Percentiles rank a stretch among this genome's conserved stretches.
Conservation (phyloP, 1,140 invertebrate genomes). For the Uloborus diversus region DNA sequence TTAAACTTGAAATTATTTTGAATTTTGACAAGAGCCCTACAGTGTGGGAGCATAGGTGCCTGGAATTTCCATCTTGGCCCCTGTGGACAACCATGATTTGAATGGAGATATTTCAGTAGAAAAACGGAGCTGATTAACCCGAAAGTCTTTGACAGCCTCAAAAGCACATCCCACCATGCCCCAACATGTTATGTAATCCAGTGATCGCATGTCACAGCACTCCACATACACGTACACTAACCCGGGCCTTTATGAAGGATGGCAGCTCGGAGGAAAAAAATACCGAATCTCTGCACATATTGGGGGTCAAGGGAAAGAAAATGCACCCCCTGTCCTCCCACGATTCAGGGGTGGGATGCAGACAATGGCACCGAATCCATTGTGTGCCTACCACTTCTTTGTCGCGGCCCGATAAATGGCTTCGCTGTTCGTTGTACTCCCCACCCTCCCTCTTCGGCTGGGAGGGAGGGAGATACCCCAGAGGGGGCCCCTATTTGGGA, state of each 20-base stretch:
- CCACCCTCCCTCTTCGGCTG: background rate
- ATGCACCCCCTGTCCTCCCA: background rate
- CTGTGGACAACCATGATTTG: no score
- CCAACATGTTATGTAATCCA: constrained; percentile 22
- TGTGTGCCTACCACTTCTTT: background rate
- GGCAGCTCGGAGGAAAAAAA: background rate
- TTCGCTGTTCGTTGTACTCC: background rate
- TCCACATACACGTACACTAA: constrained; percentile 20
- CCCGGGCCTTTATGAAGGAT: constrained; percentile 26
- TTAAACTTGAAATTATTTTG: no score
- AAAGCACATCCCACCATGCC: no score
- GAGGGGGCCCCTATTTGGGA: background rate
- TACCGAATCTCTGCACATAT: background rate
- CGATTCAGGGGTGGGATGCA: background rate
- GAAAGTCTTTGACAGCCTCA: no score
- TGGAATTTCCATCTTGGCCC: no score
- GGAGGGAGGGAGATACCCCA: background rate
- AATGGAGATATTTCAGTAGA: no score
- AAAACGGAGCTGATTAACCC: no score
- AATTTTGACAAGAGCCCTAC: no score
- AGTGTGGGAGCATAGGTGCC: no score
- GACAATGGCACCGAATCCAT: background rate
- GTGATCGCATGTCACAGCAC: constrained; percentile 23
- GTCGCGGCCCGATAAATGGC: background rate
- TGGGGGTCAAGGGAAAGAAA: constrained; percentile 3